Percentiles rank a stretch among this genome's conserved stretches.
Conservation (phyloP, 2,113 vertebrate genomes). For the Pachycephala philippinensis region DNA sequence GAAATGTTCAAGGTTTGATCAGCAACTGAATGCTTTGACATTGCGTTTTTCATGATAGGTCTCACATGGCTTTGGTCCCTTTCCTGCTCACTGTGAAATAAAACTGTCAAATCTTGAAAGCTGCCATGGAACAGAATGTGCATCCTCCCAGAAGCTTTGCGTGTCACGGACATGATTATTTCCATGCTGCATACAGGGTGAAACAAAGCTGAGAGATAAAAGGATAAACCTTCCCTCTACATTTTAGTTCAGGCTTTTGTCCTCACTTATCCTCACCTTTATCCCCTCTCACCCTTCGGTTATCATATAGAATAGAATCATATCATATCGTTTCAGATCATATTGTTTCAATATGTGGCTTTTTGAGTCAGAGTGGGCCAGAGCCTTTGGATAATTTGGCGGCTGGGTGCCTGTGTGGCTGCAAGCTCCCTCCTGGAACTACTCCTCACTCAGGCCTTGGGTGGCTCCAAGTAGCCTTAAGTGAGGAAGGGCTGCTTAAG, state of each 20-base stretch:
- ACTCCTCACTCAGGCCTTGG: not conserved
- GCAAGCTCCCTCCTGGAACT: not conserved
- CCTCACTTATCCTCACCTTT: not conserved
- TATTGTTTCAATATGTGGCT: not conserved
- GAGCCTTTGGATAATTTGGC: not conserved
- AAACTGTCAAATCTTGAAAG: slow-evolving; percentile 11
- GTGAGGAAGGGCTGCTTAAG: not conserved
- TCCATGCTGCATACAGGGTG: not conserved
- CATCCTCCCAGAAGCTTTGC: not conserved
- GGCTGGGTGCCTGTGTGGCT: not conserved
- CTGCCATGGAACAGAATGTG: not conserved
- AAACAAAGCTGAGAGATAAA: slow-evolving; percentile 14
- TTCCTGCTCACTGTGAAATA: not conserved
- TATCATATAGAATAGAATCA: not conserved
- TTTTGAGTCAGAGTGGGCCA: not conserved
- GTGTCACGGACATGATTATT: not conserved
- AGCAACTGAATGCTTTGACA: not conserved
- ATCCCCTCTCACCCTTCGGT: not conserved
- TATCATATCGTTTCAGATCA: fast-evolving
- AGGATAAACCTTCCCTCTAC: not conserved
- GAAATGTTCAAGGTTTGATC: slow-evolving; percentile 14
- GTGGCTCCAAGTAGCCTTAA: not conserved
- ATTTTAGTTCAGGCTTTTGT: not conserved
- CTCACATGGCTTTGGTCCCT: not conserved
- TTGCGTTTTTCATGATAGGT: not conserved